Evolutionary conservation across 2,888 invertebrate species (phyloP).

Genomic region (Darwinula stevensoni): DNA sequence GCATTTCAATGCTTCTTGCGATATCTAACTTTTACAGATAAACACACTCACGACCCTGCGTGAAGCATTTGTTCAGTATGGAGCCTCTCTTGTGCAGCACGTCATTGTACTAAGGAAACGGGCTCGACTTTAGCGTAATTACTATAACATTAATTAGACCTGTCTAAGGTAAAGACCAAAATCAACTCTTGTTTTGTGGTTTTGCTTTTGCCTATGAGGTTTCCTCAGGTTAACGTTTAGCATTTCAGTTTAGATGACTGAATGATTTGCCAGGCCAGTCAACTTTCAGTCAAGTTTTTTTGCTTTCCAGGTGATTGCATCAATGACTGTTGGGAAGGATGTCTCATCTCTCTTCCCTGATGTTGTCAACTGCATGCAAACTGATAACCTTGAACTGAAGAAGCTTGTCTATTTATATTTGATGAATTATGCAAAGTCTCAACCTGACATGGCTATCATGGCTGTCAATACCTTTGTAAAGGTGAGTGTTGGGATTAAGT

Average conservation of each 20-base stretch:
- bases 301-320: slow-evolving; percentile 67
- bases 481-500: slow-evolving; percentile 24
- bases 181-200: too few species aligned
- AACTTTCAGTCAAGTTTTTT: too few species aligned
- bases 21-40: too few species aligned
- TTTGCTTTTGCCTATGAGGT: not conserved
- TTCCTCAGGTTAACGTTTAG: not conserved
- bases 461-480: slow-evolving; percentile 99
- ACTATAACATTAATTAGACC: too few species aligned
- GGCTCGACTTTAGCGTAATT: too few species aligned
- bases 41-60: too few species aligned
- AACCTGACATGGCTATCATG: slow-evolving; percentile 99
- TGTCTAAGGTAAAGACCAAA: too few species aligned
- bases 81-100: too few species aligned
- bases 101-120: too few species aligned
- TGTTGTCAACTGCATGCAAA: slow-evolving; percentile 99
- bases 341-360: slow-evolving; percentile 94
- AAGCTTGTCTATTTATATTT: slow-evolving; percentile 92
- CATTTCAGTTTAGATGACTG: not conserved
- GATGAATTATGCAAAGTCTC: slow-evolving; percentile 99
- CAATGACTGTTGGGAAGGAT: slow-evolving; percentile 99
- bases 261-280: not conserved
- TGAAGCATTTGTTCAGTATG: too few species aligned
- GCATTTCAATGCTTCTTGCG: too few species aligned
- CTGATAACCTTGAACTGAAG: slow-evolving; percentile 92